A percentile compares a stretch with the other conserved stretches of the same genome.
phyloP scores from a whole-genome alignment of 2,888 invertebrate genomes.

The Drosophila maculinotata region DNA sequence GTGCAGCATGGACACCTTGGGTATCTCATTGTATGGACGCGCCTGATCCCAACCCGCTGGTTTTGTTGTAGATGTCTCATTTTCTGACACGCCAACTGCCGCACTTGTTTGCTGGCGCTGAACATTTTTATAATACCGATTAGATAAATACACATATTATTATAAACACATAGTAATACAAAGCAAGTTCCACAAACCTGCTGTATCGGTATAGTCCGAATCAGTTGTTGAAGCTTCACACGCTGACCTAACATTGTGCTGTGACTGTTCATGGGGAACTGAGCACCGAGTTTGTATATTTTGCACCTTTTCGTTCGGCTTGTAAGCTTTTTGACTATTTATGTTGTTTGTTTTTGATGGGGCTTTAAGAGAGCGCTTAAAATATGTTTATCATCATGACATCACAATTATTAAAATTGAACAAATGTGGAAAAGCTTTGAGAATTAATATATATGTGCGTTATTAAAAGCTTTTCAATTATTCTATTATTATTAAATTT shows the following conservation, averaged over 20 bases:
- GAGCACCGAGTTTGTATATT: neutral
- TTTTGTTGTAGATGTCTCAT: neutral
- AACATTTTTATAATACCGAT: neutral
- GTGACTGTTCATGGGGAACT: slow-evolving; percentile 10
- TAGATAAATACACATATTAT: neutral
- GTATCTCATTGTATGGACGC: slow-evolving; percentile 65
- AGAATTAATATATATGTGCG: no score
- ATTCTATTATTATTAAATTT: no score
- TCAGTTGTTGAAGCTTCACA: slow-evolving; percentile 20
- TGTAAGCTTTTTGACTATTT: slow-evolving; percentile 14
- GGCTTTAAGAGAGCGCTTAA: neutral
- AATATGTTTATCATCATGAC: neutral
- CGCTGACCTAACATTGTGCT: slow-evolving; percentile 49
- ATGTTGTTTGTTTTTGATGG: neutral
- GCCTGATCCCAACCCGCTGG: slow-evolving; percentile 69
- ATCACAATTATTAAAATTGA: no score
- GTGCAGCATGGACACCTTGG: slow-evolving; percentile 47
- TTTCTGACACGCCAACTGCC: slow-evolving; percentile 11
- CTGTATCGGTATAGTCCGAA: slow-evolving; percentile 27
- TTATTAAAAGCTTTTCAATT: no score
- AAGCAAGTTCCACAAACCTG: slow-evolving; percentile 40
- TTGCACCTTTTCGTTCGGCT: neutral
- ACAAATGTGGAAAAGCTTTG: no score
- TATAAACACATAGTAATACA: neutral
- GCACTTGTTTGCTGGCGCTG: slow-evolving; percentile 58